Evolutionary conservation across 2,888 invertebrate species (phyloP), one percentile per base, ranked within the genome.

Genomic region (Gisinianus flammeolus): DNA sequence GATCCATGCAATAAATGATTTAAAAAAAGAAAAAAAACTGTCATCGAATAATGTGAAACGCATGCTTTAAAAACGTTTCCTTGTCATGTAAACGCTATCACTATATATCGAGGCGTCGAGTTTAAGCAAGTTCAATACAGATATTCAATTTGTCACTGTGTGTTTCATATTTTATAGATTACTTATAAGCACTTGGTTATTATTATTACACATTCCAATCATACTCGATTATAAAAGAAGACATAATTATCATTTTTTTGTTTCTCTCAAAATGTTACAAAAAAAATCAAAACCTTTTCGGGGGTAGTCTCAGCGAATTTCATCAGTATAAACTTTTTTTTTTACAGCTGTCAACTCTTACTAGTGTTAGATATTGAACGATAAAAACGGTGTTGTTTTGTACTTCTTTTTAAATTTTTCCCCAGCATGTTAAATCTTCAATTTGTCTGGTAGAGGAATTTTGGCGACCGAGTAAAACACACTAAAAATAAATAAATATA

Each of bases 381-480:
- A 54, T 54, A 5, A 5, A 54, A 8, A n/a, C n/a, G n/a, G n/a
- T n/a, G n/a, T n/a, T n/a, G n/a, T n/a, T n/a, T n/a, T n/a, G n/a
- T n/a, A n/a, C n/a, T n/a, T n/a, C n/a, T n/a, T 62, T 62, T 62
- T 19, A 28, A 62, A 1, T 26, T 26, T 24, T 24, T 22, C n/a
- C 62, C 22, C 24, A 28, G 26, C 22, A 24, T 16, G 44, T 83
- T 83, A 83, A 26, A 83, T 54, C 56, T 81, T 82, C 62, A 85
- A 79, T 30, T 84, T 82, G 10, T 85, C 85, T 0, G 86, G 85
- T n/a, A 86, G 79, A 8, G 94, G 92, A 81, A 93, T 91, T 87
- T 93, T 94, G 80, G 96, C 95, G 78, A 96, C 96, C 89, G 95
- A 94, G 87, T 93, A 95, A 89, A 97, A 97, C 86, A 96, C 93